Evolutionary conservation across 2,797 vertebrate genomes (phyloP).

Genomic region (Gymnopithys bicolor): DNA sequence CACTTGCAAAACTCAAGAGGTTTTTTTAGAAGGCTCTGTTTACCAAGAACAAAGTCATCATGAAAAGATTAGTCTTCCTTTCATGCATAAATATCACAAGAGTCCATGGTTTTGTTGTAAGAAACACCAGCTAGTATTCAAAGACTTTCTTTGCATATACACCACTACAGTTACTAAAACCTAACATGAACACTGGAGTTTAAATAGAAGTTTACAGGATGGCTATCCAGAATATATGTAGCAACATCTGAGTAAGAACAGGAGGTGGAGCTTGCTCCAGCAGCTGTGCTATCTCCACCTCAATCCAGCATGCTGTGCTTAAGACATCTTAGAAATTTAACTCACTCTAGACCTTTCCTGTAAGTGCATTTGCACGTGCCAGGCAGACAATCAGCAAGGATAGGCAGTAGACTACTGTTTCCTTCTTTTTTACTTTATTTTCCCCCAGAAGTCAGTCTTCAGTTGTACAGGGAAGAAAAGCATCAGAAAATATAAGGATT

Average conservation of each 20-base stretch:
- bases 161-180: neutral
- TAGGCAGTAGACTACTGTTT: neutral
- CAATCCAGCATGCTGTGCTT: neutral
- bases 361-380: neutral
- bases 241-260: neutral
- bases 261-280: neutral
- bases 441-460: neutral
- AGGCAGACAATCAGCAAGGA: neutral
- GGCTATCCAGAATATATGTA: neutral
- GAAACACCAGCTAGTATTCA: neutral
- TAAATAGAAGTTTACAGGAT: neutral
- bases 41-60: neutral
- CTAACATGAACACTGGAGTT: neutral
- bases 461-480: neutral
- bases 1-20: neutral
- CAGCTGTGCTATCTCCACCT: neutral
- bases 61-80: neutral
- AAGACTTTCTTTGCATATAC: neutral
- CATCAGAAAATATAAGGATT: neutral
- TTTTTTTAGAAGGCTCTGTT: neutral
- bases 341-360: neutral
- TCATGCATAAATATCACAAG: neutral
- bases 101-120: neutral
- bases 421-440: neutral
- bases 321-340: neutral